These are phyloP conservation scores for Drosophila teissieri DNA, from an alignment of 1,140 invertebrate genomes.

Conservation along the genomic window DNA sequence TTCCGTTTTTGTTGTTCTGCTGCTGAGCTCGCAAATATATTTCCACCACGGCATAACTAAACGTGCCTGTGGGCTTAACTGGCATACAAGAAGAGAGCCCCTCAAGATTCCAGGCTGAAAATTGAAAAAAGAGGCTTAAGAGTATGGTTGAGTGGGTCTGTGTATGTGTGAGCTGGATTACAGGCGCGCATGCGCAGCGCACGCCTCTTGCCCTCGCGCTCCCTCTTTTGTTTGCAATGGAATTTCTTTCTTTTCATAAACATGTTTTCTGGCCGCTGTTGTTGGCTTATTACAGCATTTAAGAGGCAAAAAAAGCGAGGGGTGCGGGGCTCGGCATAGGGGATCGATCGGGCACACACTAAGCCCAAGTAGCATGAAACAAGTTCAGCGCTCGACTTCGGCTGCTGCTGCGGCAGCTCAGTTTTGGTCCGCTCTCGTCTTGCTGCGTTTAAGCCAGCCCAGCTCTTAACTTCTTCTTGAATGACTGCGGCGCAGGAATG, in stretches of 20 bases:
- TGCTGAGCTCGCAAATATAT: slow-evolving; percentile 31
- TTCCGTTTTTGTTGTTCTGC: slow-evolving; percentile 23
- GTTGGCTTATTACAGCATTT: slow-evolving; percentile 77
- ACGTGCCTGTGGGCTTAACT: slow-evolving; percentile 54
- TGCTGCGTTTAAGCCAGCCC: slow-evolving; percentile 10
- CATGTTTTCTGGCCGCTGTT: slow-evolving; percentile 70
- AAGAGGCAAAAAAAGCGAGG: slow-evolving; percentile 54
- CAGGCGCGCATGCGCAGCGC: slow-evolving; percentile 59
- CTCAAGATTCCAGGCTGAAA: slow-evolving; percentile 5
- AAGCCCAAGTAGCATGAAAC: slow-evolving; percentile 76
- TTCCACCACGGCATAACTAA: slow-evolving; percentile 68
- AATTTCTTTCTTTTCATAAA: slow-evolving; percentile 82
- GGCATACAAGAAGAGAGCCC: slow-evolving; percentile 42
- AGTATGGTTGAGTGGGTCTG: slow-evolving; percentile 23
- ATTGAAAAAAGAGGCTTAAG: slow-evolving; percentile 25
- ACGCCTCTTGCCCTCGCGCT: slow-evolving; percentile 50
- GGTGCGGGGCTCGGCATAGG: slow-evolving; percentile 3
- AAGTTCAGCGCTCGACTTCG: slow-evolving; percentile 63
- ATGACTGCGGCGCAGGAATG: slow-evolving; percentile 77
- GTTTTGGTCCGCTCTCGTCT: slow-evolving; percentile 7
- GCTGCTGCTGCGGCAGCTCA: slow-evolving; percentile 24
- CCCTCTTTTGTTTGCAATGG: slow-evolving; percentile 78
- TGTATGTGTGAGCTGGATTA: slow-evolving; percentile 45
- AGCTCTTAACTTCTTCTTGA: slow-evolving; percentile 62
- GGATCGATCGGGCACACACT: slow-evolving; percentile 59